Percentiles rank a stretch among this genome's conserved stretches.
Conservation (phyloP, 2,888 invertebrate genomes). For the Drosophila melanosoma region DNA sequence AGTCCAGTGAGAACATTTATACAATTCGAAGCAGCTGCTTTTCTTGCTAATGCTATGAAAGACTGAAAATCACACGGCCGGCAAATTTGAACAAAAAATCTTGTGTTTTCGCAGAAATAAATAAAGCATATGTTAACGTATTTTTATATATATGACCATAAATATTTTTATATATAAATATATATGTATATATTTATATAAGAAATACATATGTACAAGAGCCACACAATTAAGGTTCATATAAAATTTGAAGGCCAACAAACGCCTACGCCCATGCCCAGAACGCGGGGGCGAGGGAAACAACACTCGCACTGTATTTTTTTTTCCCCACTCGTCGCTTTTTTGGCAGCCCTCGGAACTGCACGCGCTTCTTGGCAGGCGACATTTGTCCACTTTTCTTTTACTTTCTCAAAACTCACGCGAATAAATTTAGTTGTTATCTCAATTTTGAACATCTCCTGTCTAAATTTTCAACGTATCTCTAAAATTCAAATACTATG, state of each 20-base stretch:
- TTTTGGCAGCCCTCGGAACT: constrained; percentile 56
- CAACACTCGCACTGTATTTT: background rate
- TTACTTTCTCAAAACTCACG: constrained; percentile 9
- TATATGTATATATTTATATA: constrained; percentile 5
- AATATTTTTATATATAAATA: constrained; percentile 23
- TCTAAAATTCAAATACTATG: background rate
- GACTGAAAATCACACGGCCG: constrained; percentile 45
- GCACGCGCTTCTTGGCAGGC: constrained; percentile 80
- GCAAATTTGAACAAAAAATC: constrained; percentile 33
- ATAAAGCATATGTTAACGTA: constrained; percentile 65
- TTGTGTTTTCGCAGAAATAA: constrained; percentile 49
- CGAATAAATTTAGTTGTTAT: constrained; percentile 59
- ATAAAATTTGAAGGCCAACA: constrained; percentile 73
- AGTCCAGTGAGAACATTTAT: constrained; percentile 11
- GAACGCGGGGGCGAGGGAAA: constrained; percentile 16
- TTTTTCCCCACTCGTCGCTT: background rate
- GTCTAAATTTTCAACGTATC: background rate
- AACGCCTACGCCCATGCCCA: constrained; percentile 37
- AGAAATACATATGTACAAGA: constrained; percentile 14
- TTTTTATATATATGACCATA: constrained; percentile 43
- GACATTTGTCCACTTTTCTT: constrained; percentile 49
- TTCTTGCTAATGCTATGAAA: constrained; percentile 24
- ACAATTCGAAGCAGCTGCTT: constrained; percentile 42
- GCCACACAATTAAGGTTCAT: constrained; percentile 73
- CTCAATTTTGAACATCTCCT: constrained; percentile 16